Evolutionary conservation across 1,140 invertebrate species (phyloP), one percentile per base, ranked within the genome.

Genomic region (Saccostrea glomerata): DNA sequence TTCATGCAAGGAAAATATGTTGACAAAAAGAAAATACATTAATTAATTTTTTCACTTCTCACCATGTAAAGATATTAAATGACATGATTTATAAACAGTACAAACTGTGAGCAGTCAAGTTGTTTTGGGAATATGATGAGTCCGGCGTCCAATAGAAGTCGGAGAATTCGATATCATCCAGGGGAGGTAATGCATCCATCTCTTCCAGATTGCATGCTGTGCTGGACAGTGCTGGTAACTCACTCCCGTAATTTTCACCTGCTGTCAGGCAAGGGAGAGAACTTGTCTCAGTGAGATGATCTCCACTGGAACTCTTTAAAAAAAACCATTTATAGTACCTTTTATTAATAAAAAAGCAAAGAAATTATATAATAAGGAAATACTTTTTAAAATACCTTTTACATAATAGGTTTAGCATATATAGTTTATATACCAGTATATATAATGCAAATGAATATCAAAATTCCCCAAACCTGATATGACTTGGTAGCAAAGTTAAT

Each of bases 151-250:
- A 36, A 36, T 73, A 73, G 15, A 30, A 73, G 12, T 73, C 70
- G 15, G 70, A 36, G 30, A 30, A 73, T 11, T 73, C 70, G 30
- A 11, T 73, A 13, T 73, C 70, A 30, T 73, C 70, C 12, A 73
- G 15, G 70, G 70, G 23, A 36, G 70, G 70, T 36, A 73, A 36
- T 73, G 70, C 70, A 73, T 73, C 70, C 70, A 73, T 73, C 70
- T 73, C 70, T 9, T 73, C 70, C 25, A 73, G 70, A 73, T 15
- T 73, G 70, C 15, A 73, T 15, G 25, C 25, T 73, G 30, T 40
- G 70, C 2, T 30, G 70, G 70, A 12, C 4, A 9, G 15, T 25
- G 25, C 11, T 7, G 70, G 30, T 13, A 36, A 73, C 70, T 30
- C 30, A 13, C 25, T 23, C 13, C 30, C 25, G n/a, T 11, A 25